Evolutionary conservation across 2,113 vertebrate genomes (phyloP).

Genomic region (Aythya baeri): DNA sequence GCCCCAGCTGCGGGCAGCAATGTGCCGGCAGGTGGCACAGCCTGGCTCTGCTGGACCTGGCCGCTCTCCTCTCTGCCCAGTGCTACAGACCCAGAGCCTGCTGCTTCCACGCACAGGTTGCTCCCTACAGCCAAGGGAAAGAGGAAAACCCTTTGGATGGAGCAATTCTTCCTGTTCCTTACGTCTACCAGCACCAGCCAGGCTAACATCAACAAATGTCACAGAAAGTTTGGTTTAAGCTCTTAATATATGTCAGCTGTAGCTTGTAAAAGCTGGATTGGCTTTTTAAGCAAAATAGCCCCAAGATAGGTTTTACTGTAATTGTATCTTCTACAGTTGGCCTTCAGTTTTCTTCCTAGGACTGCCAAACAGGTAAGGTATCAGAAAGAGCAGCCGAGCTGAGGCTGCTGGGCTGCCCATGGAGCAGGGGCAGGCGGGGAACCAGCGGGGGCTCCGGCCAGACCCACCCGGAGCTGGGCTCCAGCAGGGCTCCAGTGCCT

Average conservation of each 20-base stretch:
- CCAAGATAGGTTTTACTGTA: conserved; percentile 34
- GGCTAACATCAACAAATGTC: conserved; percentile 51
- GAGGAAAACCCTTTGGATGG: conserved; percentile 8
- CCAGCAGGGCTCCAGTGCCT: not conserved
- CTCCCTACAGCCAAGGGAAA: not conserved
- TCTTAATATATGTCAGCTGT: conserved; percentile 55
- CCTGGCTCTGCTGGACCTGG: not conserved
- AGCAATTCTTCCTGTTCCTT: conserved; percentile 17
- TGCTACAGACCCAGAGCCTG: not conserved
- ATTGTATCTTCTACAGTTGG: conserved; percentile 16
- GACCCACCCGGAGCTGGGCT: not conserved
- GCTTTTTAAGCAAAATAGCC: conserved; percentile 56
- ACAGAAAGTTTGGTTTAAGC: conserved; percentile 50
- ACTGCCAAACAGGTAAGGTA: not conserved
- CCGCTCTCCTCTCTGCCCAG: not conserved
- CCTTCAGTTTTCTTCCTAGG: not conserved
- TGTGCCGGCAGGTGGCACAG: not conserved
- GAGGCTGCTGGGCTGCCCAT: not conserved
- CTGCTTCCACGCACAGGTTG: not conserved
- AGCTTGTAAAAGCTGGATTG: conserved; percentile 42
- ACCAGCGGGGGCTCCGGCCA: not conserved
- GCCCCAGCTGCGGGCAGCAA: not conserved
- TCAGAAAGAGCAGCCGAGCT: not conserved
- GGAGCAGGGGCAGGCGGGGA: not conserved
- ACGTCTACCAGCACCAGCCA: not conserved